These are phyloP conservation scores for Archips crataeganus DNA, from an alignment of 2,888 invertebrate genomes.

Conservation along the genomic window DNA sequence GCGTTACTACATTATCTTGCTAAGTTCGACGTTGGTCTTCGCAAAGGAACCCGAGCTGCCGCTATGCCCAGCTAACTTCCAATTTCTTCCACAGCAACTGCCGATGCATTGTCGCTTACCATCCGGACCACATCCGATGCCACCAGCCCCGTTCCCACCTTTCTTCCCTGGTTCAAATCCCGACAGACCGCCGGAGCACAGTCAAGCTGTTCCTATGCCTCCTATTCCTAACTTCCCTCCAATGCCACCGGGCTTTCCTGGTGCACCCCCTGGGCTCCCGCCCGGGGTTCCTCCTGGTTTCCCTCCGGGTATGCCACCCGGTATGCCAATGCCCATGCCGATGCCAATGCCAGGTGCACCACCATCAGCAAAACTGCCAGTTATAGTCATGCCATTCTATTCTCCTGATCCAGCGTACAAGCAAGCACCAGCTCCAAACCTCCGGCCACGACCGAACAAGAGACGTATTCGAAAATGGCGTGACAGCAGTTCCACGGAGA, in stretches of 20 bases:
- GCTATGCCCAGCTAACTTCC: slow-evolving; percentile 68
- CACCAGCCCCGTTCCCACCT: slow-evolving; percentile 50
- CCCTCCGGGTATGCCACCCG: slow-evolving; percentile 26
- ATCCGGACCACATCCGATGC: slow-evolving; percentile 45
- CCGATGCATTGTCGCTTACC: slow-evolving; percentile 71
- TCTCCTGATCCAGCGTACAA: slow-evolving; percentile 67
- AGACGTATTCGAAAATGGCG: slow-evolving; percentile 43
- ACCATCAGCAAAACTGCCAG: slow-evolving; percentile 68
- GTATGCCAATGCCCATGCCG: slow-evolving; percentile 48
- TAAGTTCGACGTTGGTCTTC: slow-evolving; percentile 43
- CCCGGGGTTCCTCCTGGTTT: slow-evolving; percentile 44
- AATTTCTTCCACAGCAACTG: slow-evolving; percentile 72
- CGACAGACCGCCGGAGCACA: slow-evolving; percentile 52
- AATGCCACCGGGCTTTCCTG: slow-evolving; percentile 31
- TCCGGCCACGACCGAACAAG: slow-evolving; percentile 13
- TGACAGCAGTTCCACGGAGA: slow-evolving; percentile 44
- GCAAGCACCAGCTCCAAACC: slow-evolving; percentile 42
- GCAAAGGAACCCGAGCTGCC: slow-evolving; percentile 67
- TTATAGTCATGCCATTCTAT: slow-evolving; percentile 81
- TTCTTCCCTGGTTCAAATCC: slow-evolving; percentile 51
- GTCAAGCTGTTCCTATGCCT: slow-evolving; percentile 52
- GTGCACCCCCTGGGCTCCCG: slow-evolving; percentile 39
- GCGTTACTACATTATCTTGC: slow-evolving; percentile 46
- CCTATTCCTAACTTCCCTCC: slow-evolving; percentile 47
- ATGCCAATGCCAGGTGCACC: slow-evolving; percentile 49